Percentiles rank a stretch among this genome's conserved stretches.
These are phyloP conservation scores for Andrena dorsata DNA, from an alignment of 2,888 invertebrate genomes.

Conservation along the genomic window DNA sequence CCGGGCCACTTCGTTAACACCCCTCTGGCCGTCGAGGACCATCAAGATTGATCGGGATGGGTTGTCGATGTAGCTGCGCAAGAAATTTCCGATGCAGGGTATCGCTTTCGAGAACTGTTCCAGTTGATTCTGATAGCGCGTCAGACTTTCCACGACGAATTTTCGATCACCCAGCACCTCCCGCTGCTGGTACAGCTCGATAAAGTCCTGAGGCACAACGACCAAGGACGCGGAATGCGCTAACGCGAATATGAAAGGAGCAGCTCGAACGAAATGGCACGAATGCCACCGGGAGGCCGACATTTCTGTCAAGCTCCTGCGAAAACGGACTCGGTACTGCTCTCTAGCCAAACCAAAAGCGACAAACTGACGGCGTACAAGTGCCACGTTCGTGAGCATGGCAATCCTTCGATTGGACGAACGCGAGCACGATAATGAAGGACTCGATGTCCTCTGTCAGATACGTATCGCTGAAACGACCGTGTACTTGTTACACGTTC, in stretches of 20 bases:
- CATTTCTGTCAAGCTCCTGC: constrained; percentile 10
- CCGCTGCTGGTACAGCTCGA: constrained; percentile 1
- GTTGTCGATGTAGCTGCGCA: constrained; percentile 42
- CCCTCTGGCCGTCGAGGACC: constrained; percentile 26
- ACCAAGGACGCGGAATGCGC: neutral
- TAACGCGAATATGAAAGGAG: neutral
- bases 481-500: constrained; percentile 15
- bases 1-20: constrained; percentile 10
- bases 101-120: constrained; percentile 27
- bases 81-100: constrained; percentile 64
- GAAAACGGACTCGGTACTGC: constrained; percentile 11
- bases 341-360: neutral
- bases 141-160: constrained; percentile 13
- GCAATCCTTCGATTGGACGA: constrained; percentile 19
- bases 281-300: neutral
- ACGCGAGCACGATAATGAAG: constrained; percentile 44
- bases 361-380: neutral
- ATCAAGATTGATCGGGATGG: constrained; percentile 52
- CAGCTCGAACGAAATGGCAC: neutral
- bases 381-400: neutral
- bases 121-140: neutral
- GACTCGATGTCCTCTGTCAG: constrained; percentile 36
- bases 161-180: constrained; percentile 6
- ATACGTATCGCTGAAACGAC: constrained; percentile 32
- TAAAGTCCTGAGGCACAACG: constrained; percentile 12